A percentile compares a stretch with the other conserved stretches of the same genome.
Evolutionary conservation across 1,140 invertebrate species (phyloP).

Genomic region (Scaptomyza hsui): DNA sequence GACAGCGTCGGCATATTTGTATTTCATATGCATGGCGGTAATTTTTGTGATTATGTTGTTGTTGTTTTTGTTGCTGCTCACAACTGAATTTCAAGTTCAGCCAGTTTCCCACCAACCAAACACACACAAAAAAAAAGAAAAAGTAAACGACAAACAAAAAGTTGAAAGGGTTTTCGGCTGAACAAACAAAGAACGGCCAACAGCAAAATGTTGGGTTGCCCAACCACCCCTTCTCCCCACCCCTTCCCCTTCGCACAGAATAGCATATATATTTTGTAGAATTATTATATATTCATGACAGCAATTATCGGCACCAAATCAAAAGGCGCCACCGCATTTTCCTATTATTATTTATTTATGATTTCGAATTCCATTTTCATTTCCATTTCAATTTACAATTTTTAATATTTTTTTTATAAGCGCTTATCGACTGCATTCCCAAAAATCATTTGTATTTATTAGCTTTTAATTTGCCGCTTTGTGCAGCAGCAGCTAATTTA

Average conservation of each 20-base stretch:
- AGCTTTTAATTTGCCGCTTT: slow-evolving; percentile 48
- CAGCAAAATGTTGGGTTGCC: slow-evolving; percentile 9
- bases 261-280: slow-evolving; percentile 34
- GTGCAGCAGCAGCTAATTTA: slow-evolving; percentile 55
- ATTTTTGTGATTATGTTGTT: slow-evolving; percentile 80
- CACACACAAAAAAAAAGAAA: slow-evolving; percentile 11
- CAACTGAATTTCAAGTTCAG: slow-evolving; percentile 72
- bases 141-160: slow-evolving; percentile 8
- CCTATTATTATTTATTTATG: slow-evolving; percentile 45
- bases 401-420: neutral
- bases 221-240: slow-evolving; percentile 4
- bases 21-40: slow-evolving; percentile 81
- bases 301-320: slow-evolving; percentile 76
- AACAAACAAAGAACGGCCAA: slow-evolving; percentile 46
- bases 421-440: slow-evolving; percentile 31
- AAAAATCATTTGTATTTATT: slow-evolving; percentile 52
- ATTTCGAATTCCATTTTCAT: slow-evolving; percentile 29
- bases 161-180: slow-evolving; percentile 68
- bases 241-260: slow-evolving; percentile 5
- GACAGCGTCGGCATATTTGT: slow-evolving; percentile 64
- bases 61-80: slow-evolving; percentile 28
- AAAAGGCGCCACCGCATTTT: slow-evolving; percentile 49
- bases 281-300: slow-evolving; percentile 78
- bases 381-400: slow-evolving; percentile 17
- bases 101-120: slow-evolving; percentile 64